Evolutionary conservation across 2,113 vertebrate species (phyloP), one percentile per base, ranked within the genome.

Genomic region (Halcyon malimbica): DNA sequence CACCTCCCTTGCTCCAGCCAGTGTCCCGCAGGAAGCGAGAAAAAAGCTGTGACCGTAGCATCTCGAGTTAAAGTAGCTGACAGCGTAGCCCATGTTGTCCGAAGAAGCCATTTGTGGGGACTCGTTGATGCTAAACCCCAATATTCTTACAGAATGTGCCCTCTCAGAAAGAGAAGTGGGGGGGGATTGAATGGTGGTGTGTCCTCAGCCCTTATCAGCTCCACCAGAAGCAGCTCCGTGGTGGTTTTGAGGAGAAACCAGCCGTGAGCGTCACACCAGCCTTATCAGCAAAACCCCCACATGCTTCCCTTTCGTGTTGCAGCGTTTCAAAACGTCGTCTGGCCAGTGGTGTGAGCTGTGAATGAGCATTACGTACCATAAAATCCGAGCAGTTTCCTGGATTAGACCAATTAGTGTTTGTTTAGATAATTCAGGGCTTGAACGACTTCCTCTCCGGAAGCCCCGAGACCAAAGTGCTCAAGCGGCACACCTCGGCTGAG

Each of bases 371-470:
- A 33, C 10, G 28, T 94, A 65, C 65, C 83, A 86, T 97, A 96
- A 96, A 97, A 96, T 80, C 73, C 76, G 76, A 74, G 96, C 91
- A 28, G 91, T 97, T 98, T 98, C 98, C 98, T 98, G 97, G 96
- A 98, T 98, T 97, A 95, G 96, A 87, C 92, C 92, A 96, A 95
- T 97, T 97, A 94, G 90, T 76, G 80, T 96, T 94, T 98, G 97
- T 97, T 97, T 97, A 97, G 97, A 98, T 98, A 98, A 97, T 95
- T 96, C 92, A 96, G 62, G 87, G 83, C 96, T 97, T 93, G 95
- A 98, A 98, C 89, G 84, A 97, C 97, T 98, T 98, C 98, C 98
- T 98, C 64, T 98, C 96, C 97, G 98, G 98, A 98, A 98, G 91
- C 87, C 77, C n/a, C 8, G 35, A 89, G 95, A 77, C 93, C 94